phyloP scores from a whole-genome alignment of 2,888 invertebrate genomes.

The Lumbricus terrestris region DNA sequence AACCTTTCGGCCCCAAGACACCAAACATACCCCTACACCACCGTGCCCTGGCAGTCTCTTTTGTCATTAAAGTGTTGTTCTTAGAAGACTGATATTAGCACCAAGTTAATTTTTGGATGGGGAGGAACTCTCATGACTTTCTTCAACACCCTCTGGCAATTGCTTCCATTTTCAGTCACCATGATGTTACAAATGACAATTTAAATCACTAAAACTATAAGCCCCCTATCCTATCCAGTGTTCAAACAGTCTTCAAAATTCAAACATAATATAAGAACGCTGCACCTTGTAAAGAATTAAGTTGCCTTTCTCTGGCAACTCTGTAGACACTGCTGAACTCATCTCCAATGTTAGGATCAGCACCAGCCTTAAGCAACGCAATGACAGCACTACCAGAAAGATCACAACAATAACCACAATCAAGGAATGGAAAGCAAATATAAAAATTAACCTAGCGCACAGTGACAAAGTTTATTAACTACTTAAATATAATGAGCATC shows the following conservation, averaged over 20 bases:
- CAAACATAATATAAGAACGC: neutral
- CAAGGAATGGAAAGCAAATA: neutral
- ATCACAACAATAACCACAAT: neutral
- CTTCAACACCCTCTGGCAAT: too few relatives aligned
- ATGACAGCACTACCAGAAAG: conserved; percentile 50
- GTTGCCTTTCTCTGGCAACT: conserved; percentile 68
- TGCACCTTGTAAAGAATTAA: conserved; percentile 66
- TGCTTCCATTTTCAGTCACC: too few relatives aligned
- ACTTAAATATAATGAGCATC: neutral
- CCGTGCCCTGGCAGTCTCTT: too few relatives aligned
- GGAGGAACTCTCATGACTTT: too few relatives aligned
- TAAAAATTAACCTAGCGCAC: neutral
- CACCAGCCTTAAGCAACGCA: conserved; percentile 67
- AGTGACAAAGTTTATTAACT: neutral
- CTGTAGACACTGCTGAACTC: conserved; percentile 72
- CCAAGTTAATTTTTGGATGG: too few relatives aligned
- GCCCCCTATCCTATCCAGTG: too few relatives aligned
- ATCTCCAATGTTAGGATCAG: conserved; percentile 75
- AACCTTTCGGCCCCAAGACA: too few relatives aligned
- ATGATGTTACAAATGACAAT: too few relatives aligned
- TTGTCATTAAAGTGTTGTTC: too few relatives aligned
- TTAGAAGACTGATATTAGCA: too few relatives aligned
- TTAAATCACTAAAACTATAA: too few relatives aligned
- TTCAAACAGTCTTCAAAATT: neutral
- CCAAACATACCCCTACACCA: too few relatives aligned